Evolutionary conservation across 2,888 invertebrate genomes (phyloP).

Genomic region (Allophyes oxyacanthae): DNA sequence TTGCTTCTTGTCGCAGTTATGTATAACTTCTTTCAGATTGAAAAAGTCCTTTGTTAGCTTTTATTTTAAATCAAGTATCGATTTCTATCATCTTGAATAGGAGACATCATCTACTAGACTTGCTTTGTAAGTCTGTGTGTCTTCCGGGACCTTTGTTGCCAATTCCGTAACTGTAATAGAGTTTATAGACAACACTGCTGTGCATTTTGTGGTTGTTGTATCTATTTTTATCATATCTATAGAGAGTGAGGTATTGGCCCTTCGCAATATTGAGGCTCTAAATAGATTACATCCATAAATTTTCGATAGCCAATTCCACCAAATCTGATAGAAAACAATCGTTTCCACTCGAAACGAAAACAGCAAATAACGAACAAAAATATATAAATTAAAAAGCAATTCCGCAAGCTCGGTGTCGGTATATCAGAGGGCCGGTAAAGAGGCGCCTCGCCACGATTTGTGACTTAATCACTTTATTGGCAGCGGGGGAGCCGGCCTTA

Average conservation of each 20-base stretch:
- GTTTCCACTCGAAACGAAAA: slow-evolving; percentile 31
- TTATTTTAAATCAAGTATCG: too few species aligned
- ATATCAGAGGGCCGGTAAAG: slow-evolving; percentile 67
- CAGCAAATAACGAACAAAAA: slow-evolving; percentile 50
- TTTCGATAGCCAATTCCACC: slow-evolving; percentile 1
- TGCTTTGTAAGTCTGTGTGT: too few species aligned
- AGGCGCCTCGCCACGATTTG: slow-evolving; percentile 82
- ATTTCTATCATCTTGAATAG: too few species aligned
- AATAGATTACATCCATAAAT: background rate
- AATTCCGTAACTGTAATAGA: too few species aligned
- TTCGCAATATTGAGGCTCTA: background rate
- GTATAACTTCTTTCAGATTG: too few species aligned
- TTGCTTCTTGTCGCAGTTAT: too few species aligned
- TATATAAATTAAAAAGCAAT: slow-evolving; percentile 58
- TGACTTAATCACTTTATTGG: slow-evolving; percentile 90
- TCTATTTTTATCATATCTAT: too few species aligned
- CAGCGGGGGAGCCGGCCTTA: slow-evolving; percentile 85
- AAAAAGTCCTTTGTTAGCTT: too few species aligned
- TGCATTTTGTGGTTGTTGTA: too few species aligned
- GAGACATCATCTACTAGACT: too few species aligned
- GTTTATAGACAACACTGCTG: too few species aligned
- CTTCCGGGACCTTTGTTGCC: too few species aligned
- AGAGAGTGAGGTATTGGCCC: background rate
- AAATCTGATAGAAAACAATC: slow-evolving; percentile 13
- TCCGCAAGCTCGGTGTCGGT: slow-evolving; percentile 54